Base-by-base conservation (phyloP, 2,888 invertebrate genomes). In the Cataglyphis rosenhaueri region DNA sequence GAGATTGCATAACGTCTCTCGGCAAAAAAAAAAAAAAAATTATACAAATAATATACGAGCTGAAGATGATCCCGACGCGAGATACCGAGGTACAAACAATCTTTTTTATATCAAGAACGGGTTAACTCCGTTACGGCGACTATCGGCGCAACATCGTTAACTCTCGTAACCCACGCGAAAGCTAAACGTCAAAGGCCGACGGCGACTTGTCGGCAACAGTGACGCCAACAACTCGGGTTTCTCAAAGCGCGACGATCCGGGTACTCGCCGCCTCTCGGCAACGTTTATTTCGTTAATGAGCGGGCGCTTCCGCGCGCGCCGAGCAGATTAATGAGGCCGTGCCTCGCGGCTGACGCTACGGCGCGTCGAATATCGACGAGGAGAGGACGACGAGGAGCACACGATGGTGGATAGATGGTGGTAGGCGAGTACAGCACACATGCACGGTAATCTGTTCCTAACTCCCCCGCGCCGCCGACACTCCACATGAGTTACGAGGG, bases 231-330 rank as follows among this genome's bases (percentile, higher is more conserved):
- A 66, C 52, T 84, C 71, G 48, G 25, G 52, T 79, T 68, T 81
- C 85, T 83, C 83, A 74, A 81, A 66, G 82, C 48, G 41, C 62
- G 59, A 12, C 48, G 62, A 4, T 15, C 32, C 25, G 66, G 12
- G 35, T 0, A 4, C 44, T 59, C 41, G 18, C 48, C 59, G 59
- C 61, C 52, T 84, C 76, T 79, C 81, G 78, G 70, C 41, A 12
- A 75, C 84, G 88, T 87, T 89, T 88, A 87, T 88, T 86, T 85
- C 88, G 88, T 88, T 89, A 89, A 89, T 88, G 88, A 89, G 55
- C 76, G 88, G 55, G 0, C 44, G 44, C 4, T 44, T 3, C 70
- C 75, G 75, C 41, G 61, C 82, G 70, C 65, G 44, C 32, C 44
- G 84, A 8, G 55, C 70, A 76, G 82, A 89, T 86, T 89, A 89